Evolutionary conservation across 2,113 vertebrate species (phyloP).

Genomic region (Bothrops jararaca): DNA sequence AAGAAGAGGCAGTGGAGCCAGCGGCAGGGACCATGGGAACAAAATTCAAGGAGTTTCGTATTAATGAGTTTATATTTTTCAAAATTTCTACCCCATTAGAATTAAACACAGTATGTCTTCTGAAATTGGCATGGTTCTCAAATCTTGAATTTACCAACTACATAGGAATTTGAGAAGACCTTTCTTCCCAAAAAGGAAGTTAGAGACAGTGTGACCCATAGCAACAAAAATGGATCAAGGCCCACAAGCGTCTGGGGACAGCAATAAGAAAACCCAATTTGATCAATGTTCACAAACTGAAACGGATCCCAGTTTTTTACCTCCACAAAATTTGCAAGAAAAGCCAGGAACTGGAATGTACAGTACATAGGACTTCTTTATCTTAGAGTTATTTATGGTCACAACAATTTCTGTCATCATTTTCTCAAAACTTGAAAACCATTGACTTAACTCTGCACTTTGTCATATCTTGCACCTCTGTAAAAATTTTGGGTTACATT

Average conservation of each 20-base stretch:
- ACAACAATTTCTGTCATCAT: neutral
- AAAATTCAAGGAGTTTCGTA: neutral
- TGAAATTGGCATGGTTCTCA: neutral
- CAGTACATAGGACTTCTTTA: neutral
- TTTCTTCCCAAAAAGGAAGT: neutral
- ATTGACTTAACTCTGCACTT: neutral
- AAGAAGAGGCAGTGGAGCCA: neutral
- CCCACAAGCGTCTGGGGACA: neutral
- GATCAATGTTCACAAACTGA: neutral
- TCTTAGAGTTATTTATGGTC: neutral
- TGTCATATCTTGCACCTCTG: neutral
- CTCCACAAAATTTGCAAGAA: neutral
- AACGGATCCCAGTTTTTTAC: neutral
- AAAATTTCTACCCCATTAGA: neutral
- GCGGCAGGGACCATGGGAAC: neutral
- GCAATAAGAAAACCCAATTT: neutral
- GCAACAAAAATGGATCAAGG: neutral
- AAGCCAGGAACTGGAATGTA: neutral
- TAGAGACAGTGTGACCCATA: neutral
- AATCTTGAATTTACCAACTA: neutral
- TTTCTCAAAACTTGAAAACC: neutral
- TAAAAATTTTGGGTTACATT: neutral
- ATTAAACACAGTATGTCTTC: neutral
- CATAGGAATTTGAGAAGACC: neutral
- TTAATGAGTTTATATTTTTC: neutral